Evolutionary conservation across 2,888 invertebrate genomes (phyloP), one percentile per base, ranked within the genome.

Genomic region (Heteropelma amictum): DNA sequence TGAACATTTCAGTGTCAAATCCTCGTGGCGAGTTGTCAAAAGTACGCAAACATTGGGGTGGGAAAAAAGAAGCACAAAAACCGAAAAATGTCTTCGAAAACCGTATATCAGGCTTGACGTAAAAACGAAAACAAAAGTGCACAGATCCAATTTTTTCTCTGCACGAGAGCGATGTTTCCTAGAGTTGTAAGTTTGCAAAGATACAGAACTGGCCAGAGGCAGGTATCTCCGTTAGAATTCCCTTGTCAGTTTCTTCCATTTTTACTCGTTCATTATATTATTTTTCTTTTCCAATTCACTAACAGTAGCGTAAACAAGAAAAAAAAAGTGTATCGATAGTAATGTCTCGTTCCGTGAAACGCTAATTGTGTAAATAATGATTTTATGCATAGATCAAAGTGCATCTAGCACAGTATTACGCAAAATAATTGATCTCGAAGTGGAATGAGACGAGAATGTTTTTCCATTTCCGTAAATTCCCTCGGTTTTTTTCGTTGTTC

Each of bases 191-290:
- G 85, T 83, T 82, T 84, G 81, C 81, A 84, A 86, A 84, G 82
- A 85, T 84, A 88, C 88, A 89, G 89, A 89, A 88, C 86, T 88
- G 88, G 89, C 89, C 89, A 88, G 87, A 87, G 89, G 89, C 89
- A 89, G 89, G 89, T 89, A 89, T 89, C 89, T 88, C 84, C 84
- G 83, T 84, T 83, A 82, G 80, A 82, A 82, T 80, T 56, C 69
- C 72, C 2, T 60, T 45, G 51, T 58, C 58, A n/a, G 54, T 30
- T 38, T 53, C 23, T 40, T 6, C 40, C 5, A 23, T 56, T 56
- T 17, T 28, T 14, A 21, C 81, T 64, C 21, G 26, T 17, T 47
- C 8, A 17, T 54, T 61, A 23, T 21, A 3, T 12, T 63, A 60
- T 69, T 77, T 75, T 64, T 73, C 67, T 72, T 71, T 68, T 72